phyloP scores from a whole-genome alignment of 64 coral and sea anemone species.

The Dendronephthya gigantea region DNA sequence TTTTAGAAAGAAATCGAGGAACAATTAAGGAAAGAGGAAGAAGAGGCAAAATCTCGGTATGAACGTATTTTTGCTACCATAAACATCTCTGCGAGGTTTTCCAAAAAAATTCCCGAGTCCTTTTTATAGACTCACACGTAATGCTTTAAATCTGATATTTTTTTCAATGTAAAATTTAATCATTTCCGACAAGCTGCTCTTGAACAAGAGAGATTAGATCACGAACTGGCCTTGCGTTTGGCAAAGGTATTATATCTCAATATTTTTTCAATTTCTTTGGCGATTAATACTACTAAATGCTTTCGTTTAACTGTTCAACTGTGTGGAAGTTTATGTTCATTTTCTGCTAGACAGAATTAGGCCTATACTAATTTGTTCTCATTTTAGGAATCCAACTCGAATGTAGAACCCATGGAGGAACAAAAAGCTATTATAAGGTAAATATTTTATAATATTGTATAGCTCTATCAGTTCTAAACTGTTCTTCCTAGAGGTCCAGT shows the following conservation, averaged over 20 bases:
- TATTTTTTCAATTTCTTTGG: background rate
- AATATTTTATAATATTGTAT: no score
- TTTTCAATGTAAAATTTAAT: background rate
- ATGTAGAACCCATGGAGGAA: constrained; percentile 10
- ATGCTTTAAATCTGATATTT: no score
- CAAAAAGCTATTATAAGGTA: background rate
- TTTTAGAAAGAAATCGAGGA: constrained; percentile 14
- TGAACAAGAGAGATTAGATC: constrained; percentile 56
- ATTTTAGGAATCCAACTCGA: constrained; percentile 14
- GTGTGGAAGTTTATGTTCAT: no score
- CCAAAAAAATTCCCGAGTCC: no score
- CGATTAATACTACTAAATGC: no score
- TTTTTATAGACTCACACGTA: no score
- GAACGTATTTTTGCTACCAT: no score
- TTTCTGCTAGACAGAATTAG: no score
- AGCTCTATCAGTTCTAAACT: no score
- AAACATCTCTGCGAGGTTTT: no score
- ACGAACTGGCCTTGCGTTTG: constrained; percentile 54
- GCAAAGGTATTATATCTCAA: constrained; percentile 39
- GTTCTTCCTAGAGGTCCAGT: no score
- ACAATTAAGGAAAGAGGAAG: background rate
- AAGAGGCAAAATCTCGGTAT: background rate
- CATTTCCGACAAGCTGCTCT: constrained; percentile 42
- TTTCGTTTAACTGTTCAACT: no score
- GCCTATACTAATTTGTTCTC: background rate